Evolutionary conservation across 2,113 vertebrate genomes (phyloP), one percentile per base, ranked within the genome.

Genomic region (Grammomys surdaster): DNA sequence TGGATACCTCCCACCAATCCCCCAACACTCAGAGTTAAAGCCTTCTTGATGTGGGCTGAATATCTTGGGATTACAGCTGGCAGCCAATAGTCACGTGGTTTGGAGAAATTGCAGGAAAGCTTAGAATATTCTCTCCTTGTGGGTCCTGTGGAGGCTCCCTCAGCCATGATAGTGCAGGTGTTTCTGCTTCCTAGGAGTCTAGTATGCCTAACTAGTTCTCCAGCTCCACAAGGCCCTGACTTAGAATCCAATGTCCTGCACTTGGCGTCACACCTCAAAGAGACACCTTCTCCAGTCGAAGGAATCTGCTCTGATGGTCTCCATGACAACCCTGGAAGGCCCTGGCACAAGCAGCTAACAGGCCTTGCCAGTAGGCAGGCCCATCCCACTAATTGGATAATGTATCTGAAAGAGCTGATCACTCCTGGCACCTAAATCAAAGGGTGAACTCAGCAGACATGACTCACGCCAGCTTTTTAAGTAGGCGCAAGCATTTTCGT

Each of bases 361-460:
- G 73, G 40, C 58, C 28, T 33, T 73, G 54, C 76, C 80, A 58
- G 58, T 36, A 28, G 60, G 46, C 40, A 86, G 88, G 58, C 72
- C 88, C 76, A 46, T 43, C 51, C 51, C 36, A 54, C 72, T 90
- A 43, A 95, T 7, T 26, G 75, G 76, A 60, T 73, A 43, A 88
- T 22, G 48, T 43, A 22, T 12, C 3, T 10, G 14, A 70, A 67
- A 88, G 56, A 87, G 65, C 88, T 1, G 0, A 8, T 81, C 72
- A 22, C 4, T 33, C 81, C 85, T 48, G 80, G 93, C 76, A 60
- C 46, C 48, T 69, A 88, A 56, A 75, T 92, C 96, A 91, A 91
- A 96, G 93, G 48, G 36, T 43, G 72, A 72, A 26, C 82, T 94
- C 92, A 63, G 48, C 54, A n/a, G 63, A 28, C 17, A 0, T 14